A percentile compares a stretch with the other conserved stretches of the same genome.
Conservation (phyloP, 2,888 invertebrate species). For the Ditula angustiorana region DNA sequence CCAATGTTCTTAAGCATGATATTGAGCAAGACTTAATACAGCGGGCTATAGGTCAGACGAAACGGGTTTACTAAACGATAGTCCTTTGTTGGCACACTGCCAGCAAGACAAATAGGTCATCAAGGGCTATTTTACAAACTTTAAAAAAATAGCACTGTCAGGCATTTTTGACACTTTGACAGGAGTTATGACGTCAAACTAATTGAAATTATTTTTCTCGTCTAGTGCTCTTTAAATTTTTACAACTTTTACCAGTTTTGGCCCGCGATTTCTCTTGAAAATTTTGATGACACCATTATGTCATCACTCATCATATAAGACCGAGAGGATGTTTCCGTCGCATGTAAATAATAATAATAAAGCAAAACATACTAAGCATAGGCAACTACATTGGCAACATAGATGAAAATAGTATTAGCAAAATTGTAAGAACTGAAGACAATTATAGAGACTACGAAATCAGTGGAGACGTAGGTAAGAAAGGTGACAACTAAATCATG, state of each 20-base stretch:
- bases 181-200: conserved; percentile 19
- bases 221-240: background rate
- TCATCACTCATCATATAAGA: too few relatives aligned
- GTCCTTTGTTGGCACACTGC: conserved; percentile 34
- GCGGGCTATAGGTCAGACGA: conserved; percentile 29
- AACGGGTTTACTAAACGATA: conserved; percentile 35
- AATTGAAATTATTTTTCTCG: conserved; percentile 1
- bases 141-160: conserved; percentile 3
- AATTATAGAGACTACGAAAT: background rate
- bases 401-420: too few relatives aligned
- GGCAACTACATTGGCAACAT: too few relatives aligned
- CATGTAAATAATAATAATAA: too few relatives aligned
- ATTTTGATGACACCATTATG: too few relatives aligned
- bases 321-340: too few relatives aligned
- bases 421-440: background rate
- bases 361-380: too few relatives aligned
- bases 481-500: background rate
- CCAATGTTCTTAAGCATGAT: conserved; percentile 5
- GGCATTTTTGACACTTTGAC: conserved; percentile 18
- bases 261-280: too few relatives aligned
- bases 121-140: conserved; percentile 25
- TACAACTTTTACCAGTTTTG: too few relatives aligned
- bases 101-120: conserved; percentile 29
- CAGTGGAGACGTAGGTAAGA: background rate
- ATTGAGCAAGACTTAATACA: conserved; percentile 28